Conservation (phyloP, 2,113 vertebrate genomes). For the Osmerus eperlanus region DNA sequence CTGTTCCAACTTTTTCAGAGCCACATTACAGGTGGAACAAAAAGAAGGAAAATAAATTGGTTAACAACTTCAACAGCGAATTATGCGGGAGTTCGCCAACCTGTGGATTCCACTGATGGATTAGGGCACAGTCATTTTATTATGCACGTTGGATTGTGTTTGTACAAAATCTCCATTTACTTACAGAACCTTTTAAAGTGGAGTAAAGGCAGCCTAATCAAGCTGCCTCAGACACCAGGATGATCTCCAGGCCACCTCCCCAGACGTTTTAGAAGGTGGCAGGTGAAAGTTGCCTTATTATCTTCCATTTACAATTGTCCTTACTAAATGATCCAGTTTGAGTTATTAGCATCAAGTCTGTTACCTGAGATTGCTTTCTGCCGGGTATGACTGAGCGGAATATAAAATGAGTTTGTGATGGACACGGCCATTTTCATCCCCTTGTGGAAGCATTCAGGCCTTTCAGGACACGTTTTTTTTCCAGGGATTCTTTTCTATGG, state of each 20-base stretch:
- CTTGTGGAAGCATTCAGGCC: conserved; percentile 51
- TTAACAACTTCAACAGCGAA: neutral
- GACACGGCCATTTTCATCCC: conserved; percentile 57
- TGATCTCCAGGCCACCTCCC: conserved; percentile 33
- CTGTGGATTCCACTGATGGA: conserved; percentile 42
- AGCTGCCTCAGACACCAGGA: conserved; percentile 41
- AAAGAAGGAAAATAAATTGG: neutral
- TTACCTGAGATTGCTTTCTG: conserved; percentile 75
- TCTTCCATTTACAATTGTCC: conserved; percentile 48
- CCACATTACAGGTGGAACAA: neutral
- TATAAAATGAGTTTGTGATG: conserved; percentile 60
- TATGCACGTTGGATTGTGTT: conserved; percentile 25
- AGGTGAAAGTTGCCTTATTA: conserved; percentile 32
- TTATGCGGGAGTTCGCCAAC: conserved; percentile 7
- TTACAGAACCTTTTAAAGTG: conserved; percentile 30
- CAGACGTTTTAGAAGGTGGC: conserved; percentile 21
- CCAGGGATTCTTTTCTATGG: conserved; percentile 26
- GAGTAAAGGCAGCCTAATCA: conserved; percentile 53
- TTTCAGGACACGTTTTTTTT: conserved; percentile 40
- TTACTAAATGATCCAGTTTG: conserved; percentile 53
- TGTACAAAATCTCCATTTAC: conserved; percentile 24
- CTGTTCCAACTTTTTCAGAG: neutral
- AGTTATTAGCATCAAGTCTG: conserved; percentile 66
- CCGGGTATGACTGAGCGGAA: conserved; percentile 63
- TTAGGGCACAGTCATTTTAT: conserved; percentile 29